phyloP scores from a whole-genome alignment of 2,113 vertebrate genomes.

The Cavia porcellus region DNA sequence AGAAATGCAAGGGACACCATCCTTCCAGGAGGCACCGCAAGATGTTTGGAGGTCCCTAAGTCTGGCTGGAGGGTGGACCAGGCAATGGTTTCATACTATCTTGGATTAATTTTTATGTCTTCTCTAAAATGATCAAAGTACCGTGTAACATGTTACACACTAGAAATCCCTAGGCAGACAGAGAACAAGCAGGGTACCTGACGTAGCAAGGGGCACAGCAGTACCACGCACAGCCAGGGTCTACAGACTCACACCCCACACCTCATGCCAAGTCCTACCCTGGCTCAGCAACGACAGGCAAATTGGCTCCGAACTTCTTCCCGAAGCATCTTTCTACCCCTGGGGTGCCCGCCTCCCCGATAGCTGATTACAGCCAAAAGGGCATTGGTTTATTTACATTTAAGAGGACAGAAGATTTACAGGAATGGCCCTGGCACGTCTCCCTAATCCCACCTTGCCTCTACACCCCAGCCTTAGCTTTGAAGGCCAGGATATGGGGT shows the following conservation, averaged over 20 bases:
- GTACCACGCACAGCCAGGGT: rapidly evolving
- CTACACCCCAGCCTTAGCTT: not conserved
- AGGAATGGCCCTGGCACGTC: not conserved
- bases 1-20: not conserved
- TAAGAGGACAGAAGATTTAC: not conserved
- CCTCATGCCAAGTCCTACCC: rapidly evolving
- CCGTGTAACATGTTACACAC: not conserved
- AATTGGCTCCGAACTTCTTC: not conserved
- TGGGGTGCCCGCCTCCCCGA: not conserved
- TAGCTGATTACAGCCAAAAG: not conserved
- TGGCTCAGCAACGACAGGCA: not conserved
- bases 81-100: slow-evolving; percentile 39
- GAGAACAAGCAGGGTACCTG: not conserved
- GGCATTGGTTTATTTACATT: not conserved
- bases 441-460: not conserved
- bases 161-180: slow-evolving; percentile 28
- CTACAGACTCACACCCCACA: rapidly evolving
- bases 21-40: not conserved
- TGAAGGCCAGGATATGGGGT: not conserved
- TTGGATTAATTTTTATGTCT: slow-evolving; percentile 63
- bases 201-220: not conserved
- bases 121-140: slow-evolving; percentile 68
- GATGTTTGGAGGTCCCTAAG: not conserved
- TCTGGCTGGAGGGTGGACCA: not conserved
- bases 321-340: not conserved